Evolutionary conservation across 2,888 invertebrate species (phyloP), one percentile per base, ranked within the genome.

Genomic region (Tachina fera): DNA sequence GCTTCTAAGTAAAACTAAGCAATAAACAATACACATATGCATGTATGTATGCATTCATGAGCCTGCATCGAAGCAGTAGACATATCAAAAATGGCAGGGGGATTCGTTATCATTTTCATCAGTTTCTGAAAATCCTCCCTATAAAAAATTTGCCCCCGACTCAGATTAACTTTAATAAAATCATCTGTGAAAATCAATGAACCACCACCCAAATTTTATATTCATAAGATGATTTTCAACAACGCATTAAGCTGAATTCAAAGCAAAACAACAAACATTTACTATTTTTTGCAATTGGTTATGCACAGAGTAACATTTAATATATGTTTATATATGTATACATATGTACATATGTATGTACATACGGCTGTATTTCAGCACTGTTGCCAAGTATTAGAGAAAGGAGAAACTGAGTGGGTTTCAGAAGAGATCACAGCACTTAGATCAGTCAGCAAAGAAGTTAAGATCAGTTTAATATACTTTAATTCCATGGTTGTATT

Each of bases 211-310:
- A 41, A 51, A 76, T 72, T 85, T 82, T 13, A 45, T 77, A 77
- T 85, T 78, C 81, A 85, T 74, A 74, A 22, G 65, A 75, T 71
- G 68, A 53, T 76, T 67, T 72, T 47, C 39, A 74, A 53, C 65
- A 74, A 80, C 70, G 67, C 71, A 80, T 84, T 79, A 78, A 49
- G 41, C 51, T 51, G 65, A 79, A 75, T 63, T 63, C 14, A 79
- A 70, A 78, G 2, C n/a, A 51, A 31, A 14, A 61, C 13, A 63
- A 63, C 19, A 75, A 58, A n/a, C 19, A 79, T 47, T 4, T 79
- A 14, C 10, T 6, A 9, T 47, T 74, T 67, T 85, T 79, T 79
- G 83, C 83, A 79, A 86, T 86, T 86, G 61, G 83, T 51, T 75
- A 61, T 80, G 71, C 67, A 63, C 67, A 76, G 41, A 65, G 14